These are phyloP conservation scores for Tapera naevia DNA, from an alignment of 2,797 vertebrate species.

Conservation along the genomic window DNA sequence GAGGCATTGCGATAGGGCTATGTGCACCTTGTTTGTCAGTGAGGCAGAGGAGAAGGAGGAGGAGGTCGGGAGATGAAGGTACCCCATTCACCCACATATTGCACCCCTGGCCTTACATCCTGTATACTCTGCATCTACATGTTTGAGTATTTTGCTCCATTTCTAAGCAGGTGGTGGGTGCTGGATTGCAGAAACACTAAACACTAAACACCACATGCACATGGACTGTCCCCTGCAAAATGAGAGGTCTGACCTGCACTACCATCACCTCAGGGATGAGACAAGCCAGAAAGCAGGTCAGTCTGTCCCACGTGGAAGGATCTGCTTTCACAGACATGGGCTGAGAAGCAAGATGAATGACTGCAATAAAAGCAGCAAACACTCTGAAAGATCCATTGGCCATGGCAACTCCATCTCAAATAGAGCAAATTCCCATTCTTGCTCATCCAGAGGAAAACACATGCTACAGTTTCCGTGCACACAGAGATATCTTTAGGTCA, in stretches of 20 bases:
- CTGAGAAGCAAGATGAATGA: neutral
- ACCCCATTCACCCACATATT: neutral
- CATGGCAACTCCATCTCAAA: neutral
- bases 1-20: neutral
- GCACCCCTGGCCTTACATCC: neutral
- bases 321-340: neutral
- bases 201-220: neutral
- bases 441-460: neutral
- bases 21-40: accelerated
- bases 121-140: neutral
- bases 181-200: neutral
- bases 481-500: neutral
- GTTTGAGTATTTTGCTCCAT: neutral
- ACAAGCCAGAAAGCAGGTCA: neutral
- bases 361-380: neutral
- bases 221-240: neutral
- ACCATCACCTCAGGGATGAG: neutral
- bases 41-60: neutral
- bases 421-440: neutral
- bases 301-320: neutral
- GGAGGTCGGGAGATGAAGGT: neutral
- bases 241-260: neutral
- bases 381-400: neutral
- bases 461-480: neutral
- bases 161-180: neutral